Evolutionary conservation across 2,888 invertebrate genomes (phyloP).

Genomic region (Leptinotarsa rubiginosa): DNA sequence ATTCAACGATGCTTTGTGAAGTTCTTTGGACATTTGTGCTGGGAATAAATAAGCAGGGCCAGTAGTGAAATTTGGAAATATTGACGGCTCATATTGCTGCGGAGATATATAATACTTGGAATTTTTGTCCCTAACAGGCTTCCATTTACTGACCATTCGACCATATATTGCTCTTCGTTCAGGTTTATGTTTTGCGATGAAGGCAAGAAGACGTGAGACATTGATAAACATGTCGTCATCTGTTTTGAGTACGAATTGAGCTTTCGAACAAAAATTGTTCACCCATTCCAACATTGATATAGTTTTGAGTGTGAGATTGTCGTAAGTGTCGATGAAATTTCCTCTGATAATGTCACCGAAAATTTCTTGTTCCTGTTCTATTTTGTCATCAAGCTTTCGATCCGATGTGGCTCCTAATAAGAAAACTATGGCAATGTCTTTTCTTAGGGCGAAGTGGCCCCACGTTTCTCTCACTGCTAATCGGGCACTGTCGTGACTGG

Average conservation of each 20-base stretch:
- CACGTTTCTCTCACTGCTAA: slow-evolving; percentile 84
- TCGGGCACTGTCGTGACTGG: slow-evolving; percentile 76
- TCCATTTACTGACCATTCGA: slow-evolving; percentile 84
- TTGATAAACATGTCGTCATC: slow-evolving; percentile 93
- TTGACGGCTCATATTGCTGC: slow-evolving; percentile 77
- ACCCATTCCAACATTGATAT: slow-evolving; percentile 86
- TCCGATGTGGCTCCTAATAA: slow-evolving; percentile 74
- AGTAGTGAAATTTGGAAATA: slow-evolving; percentile 92
- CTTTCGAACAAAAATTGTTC: slow-evolving; percentile 80
- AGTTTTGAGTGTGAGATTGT: slow-evolving; percentile 86
- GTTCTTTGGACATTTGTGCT: slow-evolving; percentile 76
- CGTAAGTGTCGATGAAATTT: slow-evolving; percentile 81
- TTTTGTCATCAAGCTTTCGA: slow-evolving; percentile 65
- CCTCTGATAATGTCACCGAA: slow-evolving; percentile 84
- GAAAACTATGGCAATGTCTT: slow-evolving; percentile 76
- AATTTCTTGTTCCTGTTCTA: slow-evolving; percentile 76
- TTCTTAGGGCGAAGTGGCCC: slow-evolving; percentile 78
- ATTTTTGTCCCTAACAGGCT: slow-evolving; percentile 84
- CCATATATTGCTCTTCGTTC: slow-evolving; percentile 84
- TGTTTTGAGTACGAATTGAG: slow-evolving; percentile 82
- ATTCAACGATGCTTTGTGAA: slow-evolving; percentile 78
- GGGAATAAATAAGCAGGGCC: slow-evolving; percentile 92
- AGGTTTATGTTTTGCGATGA: slow-evolving; percentile 73
- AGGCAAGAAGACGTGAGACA: slow-evolving; percentile 77
- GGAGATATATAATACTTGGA: slow-evolving; percentile 90